Conservation (phyloP, 2,888 invertebrate species). For the Spilarctia lutea region DNA sequence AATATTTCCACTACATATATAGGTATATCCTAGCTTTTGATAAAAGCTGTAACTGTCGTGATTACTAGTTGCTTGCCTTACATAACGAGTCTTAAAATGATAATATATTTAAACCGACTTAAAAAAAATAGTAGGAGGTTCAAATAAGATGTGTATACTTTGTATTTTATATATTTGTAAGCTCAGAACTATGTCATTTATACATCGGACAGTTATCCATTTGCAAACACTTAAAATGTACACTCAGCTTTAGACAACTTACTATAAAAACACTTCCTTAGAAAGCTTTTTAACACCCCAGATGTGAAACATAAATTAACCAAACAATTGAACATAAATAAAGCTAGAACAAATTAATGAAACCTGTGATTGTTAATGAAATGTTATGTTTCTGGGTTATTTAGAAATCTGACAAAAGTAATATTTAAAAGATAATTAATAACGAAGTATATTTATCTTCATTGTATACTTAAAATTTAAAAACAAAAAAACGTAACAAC, state of each 20-base stretch:
- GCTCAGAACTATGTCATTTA: not conserved
- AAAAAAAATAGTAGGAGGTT: no score
- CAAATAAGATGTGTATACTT: no score
- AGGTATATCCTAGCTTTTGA: not conserved
- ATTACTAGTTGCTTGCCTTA: no score
- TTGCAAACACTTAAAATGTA: not conserved
- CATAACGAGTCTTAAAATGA: no score
- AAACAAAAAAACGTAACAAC: no score
- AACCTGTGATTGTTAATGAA: not conserved
- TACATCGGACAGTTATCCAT: no score
- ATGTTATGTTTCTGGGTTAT: not conserved
- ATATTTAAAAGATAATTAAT: not conserved
- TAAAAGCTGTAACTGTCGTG: no score
- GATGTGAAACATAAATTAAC: not conserved
- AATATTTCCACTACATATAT: not conserved
- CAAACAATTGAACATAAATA: slow-evolving; percentile 6
- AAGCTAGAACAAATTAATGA: not conserved
- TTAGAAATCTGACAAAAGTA: not conserved
- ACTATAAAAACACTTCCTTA: not conserved
- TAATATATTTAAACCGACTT: no score
- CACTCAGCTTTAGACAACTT: no score
- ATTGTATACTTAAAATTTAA: no score
- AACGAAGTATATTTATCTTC: no score
- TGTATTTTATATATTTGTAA: no score
- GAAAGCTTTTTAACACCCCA: not conserved